Percentiles rank a stretch among this genome's conserved stretches.
phyloP scores from a whole-genome alignment of 1,140 invertebrate species.

The Coptotermes formosanus region DNA sequence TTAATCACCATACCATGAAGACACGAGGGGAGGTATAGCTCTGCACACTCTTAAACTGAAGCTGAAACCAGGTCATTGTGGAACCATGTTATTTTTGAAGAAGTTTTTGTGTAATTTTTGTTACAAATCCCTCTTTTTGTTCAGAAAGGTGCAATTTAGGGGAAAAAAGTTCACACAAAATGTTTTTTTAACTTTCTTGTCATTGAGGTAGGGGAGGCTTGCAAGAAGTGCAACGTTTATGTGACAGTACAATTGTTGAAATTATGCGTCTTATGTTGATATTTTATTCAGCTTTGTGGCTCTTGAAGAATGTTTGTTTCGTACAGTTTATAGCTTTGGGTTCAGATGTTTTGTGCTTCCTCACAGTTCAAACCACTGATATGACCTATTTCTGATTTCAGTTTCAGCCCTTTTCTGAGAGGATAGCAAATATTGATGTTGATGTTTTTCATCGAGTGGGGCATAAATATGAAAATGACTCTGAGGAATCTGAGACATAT shows the following conservation, averaged over 20 bases:
- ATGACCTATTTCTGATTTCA: constrained; percentile 51
- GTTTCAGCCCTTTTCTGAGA: constrained; percentile 84
- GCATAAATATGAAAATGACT: constrained; percentile 65
- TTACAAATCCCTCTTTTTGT: no score
- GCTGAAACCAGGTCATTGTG: no score
- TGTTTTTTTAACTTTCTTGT: no score
- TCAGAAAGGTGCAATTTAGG: no score
- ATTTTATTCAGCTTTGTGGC: constrained; percentile 35
- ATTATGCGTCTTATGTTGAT: constrained; percentile 32
- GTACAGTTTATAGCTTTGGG: constrained; percentile 20
- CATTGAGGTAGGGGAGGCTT: no score
- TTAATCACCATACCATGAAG: no score
- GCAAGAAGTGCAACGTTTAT: no score
- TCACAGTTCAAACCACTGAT: constrained; percentile 33
- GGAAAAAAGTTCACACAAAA: no score
- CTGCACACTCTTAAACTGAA: no score
- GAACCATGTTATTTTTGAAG: no score
- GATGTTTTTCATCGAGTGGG: constrained; percentile 74
- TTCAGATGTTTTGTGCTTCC: constrained; percentile 34
- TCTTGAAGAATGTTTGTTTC: constrained; percentile 22
- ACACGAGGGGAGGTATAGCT: no score
- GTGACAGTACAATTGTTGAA: constrained; percentile 28
- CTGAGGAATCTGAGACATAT: constrained; percentile 68
- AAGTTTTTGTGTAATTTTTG: no score
- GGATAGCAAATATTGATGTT: constrained; percentile 79